A percentile compares a stretch with the other conserved stretches of the same genome.
phyloP scores from a whole-genome alignment of 2,888 invertebrate genomes.

The Diarsia dahlii region DNA sequence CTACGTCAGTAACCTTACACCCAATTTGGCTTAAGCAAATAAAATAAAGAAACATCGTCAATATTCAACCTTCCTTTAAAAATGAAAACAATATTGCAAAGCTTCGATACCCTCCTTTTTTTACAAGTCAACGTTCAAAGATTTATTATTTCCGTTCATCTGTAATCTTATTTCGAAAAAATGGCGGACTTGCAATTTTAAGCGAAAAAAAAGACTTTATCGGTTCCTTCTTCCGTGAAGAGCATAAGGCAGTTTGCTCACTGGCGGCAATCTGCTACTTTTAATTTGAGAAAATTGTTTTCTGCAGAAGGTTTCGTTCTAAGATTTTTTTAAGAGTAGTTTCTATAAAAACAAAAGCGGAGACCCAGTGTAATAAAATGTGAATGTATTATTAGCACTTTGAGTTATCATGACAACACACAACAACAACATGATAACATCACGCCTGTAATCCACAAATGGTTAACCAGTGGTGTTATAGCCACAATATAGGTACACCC shows the following conservation, averaged over 20 bases:
- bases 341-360: no score
- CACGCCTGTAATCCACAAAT: no score
- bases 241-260: slow-evolving; percentile 14
- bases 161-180: slow-evolving; percentile 51
- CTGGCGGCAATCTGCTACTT: background rate
- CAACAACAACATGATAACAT: no score
- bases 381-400: no score
- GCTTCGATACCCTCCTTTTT: slow-evolving; percentile 11
- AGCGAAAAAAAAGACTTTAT: slow-evolving; percentile 45
- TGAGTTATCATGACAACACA: no score
- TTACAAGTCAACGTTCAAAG: slow-evolving; percentile 34
- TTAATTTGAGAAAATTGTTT: background rate
- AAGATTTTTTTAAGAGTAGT: background rate
- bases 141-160: slow-evolving; percentile 50
- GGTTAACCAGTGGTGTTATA: no score
- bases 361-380: no score
- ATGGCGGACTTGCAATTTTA: slow-evolving; percentile 47
- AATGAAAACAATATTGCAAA: background rate
- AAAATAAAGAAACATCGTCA: background rate
- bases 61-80: background rate
- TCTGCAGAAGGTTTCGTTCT: background rate
- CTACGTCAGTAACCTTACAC: no score
- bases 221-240: slow-evolving; percentile 35
- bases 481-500: no score
- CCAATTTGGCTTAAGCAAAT: no score